phyloP scores from a whole-genome alignment of 1,140 invertebrate genomes.

The Hypothenemus hampei region DNA sequence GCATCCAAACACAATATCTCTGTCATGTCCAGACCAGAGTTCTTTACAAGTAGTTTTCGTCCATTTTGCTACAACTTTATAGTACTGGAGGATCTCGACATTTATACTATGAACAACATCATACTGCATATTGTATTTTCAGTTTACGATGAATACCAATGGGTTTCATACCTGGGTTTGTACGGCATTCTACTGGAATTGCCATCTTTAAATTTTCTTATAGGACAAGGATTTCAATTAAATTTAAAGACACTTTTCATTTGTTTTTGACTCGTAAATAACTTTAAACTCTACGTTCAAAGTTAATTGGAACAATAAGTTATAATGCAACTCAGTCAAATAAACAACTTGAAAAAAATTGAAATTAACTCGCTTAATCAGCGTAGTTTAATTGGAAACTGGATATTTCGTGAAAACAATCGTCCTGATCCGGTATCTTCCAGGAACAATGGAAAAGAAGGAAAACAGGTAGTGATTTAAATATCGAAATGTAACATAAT shows the following conservation, averaged over 20 bases:
- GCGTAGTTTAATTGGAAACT: constrained; percentile 20
- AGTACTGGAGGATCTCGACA: too few relatives aligned
- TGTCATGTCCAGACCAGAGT: too few relatives aligned
- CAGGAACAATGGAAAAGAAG: not conserved
- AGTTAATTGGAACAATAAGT: not conserved
- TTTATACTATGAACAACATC: too few relatives aligned
- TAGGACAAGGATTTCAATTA: not conserved
- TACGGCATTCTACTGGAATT: not conserved
- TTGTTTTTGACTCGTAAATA: not conserved
- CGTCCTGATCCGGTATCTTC: constrained; percentile 7
- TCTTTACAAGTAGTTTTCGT: too few relatives aligned
- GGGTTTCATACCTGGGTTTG: not conserved
- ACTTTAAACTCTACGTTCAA: not conserved
- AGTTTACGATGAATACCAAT: too few relatives aligned
- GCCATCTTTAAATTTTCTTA: not conserved
- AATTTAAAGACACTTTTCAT: not conserved
- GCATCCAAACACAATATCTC: too few relatives aligned
- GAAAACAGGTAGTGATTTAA: not conserved
- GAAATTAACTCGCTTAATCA: constrained; percentile 20
- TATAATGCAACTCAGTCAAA: not conserved
- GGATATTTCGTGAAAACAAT: constrained; percentile 16
- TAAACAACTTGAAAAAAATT: constrained; percentile 10
- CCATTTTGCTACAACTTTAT: too few relatives aligned
- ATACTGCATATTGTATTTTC: too few relatives aligned
- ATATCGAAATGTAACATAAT: not conserved